These are phyloP conservation scores for Eulacestoma nigropectus DNA, from an alignment of 2,113 vertebrate genomes.

Conservation along the genomic window DNA sequence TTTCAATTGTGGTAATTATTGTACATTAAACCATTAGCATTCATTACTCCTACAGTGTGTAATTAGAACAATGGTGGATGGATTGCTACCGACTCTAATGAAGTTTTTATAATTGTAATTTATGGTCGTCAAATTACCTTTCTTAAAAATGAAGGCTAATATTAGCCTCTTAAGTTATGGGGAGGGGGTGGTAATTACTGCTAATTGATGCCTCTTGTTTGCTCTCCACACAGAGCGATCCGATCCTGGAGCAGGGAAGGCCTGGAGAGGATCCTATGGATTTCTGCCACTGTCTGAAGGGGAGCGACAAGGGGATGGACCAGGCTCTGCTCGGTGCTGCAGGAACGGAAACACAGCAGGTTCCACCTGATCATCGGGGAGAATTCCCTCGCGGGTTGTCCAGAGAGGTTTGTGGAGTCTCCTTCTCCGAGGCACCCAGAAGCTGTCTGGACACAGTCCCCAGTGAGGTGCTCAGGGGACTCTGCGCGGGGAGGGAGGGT, in stretches of 20 bases:
- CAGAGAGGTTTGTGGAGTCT: not conserved
- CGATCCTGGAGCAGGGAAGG: not conserved
- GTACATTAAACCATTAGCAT: slow-evolving; percentile 79
- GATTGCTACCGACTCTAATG: slow-evolving; percentile 78
- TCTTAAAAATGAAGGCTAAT: slow-evolving; percentile 73
- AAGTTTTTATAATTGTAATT: slow-evolving; percentile 84
- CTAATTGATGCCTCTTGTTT: slow-evolving; percentile 77
- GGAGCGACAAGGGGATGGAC: not conserved
- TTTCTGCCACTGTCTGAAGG: too few relatives aligned
- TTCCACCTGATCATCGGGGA: not conserved
- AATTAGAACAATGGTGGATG: slow-evolving; percentile 78
- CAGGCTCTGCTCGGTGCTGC: not conserved
- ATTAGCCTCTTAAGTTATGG: slow-evolving; percentile 71
- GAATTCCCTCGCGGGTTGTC: not conserved
- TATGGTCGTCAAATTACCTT: slow-evolving; percentile 77
- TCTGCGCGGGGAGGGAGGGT: not conserved
- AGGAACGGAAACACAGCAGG: not conserved
- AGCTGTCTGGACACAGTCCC: not conserved
- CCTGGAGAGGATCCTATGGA: not conserved
- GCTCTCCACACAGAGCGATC: not conserved
- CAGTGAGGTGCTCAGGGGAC: not conserved
- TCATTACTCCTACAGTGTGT: slow-evolving; percentile 79
- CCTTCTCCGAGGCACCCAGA: not conserved
- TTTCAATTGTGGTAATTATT: slow-evolving; percentile 77
- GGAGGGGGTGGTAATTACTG: slow-evolving; percentile 70